Conservation (phyloP, 2,888 invertebrate genomes). For the Erannis defoliaria region DNA sequence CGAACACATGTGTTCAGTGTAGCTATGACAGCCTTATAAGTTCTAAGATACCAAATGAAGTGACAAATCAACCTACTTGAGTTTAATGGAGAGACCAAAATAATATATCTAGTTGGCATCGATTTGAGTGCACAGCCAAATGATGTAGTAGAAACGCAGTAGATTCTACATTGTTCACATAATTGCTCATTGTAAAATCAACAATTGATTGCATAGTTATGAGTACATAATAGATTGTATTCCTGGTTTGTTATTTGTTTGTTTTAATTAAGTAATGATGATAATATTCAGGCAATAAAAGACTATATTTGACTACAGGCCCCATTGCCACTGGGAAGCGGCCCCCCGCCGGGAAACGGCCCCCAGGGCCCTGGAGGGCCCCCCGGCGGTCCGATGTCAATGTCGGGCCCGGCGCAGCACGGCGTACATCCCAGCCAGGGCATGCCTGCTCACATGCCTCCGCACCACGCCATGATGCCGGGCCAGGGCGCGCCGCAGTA, state of each 20-base stretch:
- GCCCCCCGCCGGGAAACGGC: conserved; percentile 76
- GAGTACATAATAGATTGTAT: not conserved
- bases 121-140: not conserved
- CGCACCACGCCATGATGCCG: conserved; percentile 75
- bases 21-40: conserved; percentile 19
- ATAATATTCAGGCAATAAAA: not conserved
- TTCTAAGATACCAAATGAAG: not conserved
- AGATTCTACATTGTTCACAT: no score
- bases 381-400: conserved; percentile 60
- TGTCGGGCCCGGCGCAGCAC: conserved; percentile 72
- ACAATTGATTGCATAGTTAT: not conserved
- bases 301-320: conserved; percentile 53
- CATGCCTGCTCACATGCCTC: conserved; percentile 68
- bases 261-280: not conserved
- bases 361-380: conserved; percentile 58
- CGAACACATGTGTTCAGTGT: conserved; percentile 19
- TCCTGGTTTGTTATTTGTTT: not conserved
- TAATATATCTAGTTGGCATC: conserved; percentile 1
- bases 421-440: conserved; percentile 74
- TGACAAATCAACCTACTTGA: conserved; percentile 1
- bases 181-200: no score
- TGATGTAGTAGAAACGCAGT: not conserved
- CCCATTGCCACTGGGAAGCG: conserved; percentile 78
- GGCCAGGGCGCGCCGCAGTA: conserved; percentile 65
- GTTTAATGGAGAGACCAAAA: not conserved